Evolutionary conservation across 2,113 vertebrate genomes (phyloP), one percentile per base, ranked within the genome.

Genomic region (Ageneiosus marmoratus): DNA sequence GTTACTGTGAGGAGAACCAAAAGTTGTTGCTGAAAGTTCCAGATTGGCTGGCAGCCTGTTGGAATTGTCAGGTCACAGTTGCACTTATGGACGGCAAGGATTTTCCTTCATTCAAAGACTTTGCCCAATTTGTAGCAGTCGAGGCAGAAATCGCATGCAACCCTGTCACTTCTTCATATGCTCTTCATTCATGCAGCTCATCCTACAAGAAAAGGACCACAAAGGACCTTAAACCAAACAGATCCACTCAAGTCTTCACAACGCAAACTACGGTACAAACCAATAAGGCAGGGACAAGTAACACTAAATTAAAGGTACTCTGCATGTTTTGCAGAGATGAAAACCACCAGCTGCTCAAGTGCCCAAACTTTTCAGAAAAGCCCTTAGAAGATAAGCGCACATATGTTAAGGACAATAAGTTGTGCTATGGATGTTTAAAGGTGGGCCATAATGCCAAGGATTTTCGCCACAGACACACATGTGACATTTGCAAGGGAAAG

Each of bases 1-100:
- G 77, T n/a, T 70, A 83, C 20, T 82, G 76, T n/a, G 75, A 87
- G 27, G 80, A 82, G 22, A 87, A 87, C 22, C 83, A 87, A 55
- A 87, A 85, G 41, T 27, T 73, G 13, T 5, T 77, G 8, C 81
- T 67, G 15, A 84, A 83, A 55, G n/a, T 83, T 20, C 80, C 80
- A 41, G 79, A 83, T 18, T 88, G 82, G 84, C 27, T 50, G 20
- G 67, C 62, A 11, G 22, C 83, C 5, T 9, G 58, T 1, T 87
- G 83, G 86, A 85, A 85, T 34, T 20, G 76, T 0, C 60, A 65
- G 24, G 78, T 67, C 11, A 83, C 78, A 20, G 46, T 62, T 50
- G 13, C 20, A 7, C 50, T 83, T 1, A 85, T 50, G 27, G 51
- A 80, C 16, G 50, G 56, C 18, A 32, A 80, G 44, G 72, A 83